These are phyloP conservation scores for Protonemura montana DNA, from an alignment of 2,888 invertebrate species.

Conservation along the genomic window DNA sequence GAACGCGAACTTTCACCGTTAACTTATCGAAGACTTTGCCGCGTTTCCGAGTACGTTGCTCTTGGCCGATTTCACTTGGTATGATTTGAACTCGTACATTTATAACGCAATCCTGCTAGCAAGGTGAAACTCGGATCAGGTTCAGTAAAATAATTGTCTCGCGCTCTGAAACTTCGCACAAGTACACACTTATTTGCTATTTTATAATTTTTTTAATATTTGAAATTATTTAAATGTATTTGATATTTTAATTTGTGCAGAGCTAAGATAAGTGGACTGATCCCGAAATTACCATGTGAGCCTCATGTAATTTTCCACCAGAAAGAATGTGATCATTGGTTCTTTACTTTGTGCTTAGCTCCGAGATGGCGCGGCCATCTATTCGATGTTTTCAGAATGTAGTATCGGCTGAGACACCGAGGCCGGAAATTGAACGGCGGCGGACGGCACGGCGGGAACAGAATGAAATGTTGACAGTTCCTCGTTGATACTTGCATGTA, in stretches of 20 bases:
- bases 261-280: not conserved
- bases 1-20: conserved; percentile 13
- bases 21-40: not conserved
- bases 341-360: not conserved
- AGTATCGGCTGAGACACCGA: not conserved
- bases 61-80: conserved; percentile 4
- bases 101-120: not conserved
- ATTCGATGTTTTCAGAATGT: not conserved
- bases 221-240: not conserved
- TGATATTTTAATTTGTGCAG: too few species aligned
- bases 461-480: conserved; percentile 7
- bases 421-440: not conserved
- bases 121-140: not conserved
- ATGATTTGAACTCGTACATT: conserved; percentile 23
- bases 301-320: not conserved
- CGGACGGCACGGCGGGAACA: not conserved
- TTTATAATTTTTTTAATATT: not conserved
- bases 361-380: not conserved
- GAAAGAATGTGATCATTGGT: not conserved
- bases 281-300: not conserved
- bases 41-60: conserved; percentile 15
- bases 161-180: not conserved
- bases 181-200: not conserved
- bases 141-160: not conserved
- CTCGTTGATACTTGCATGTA: not conserved